phyloP scores from a whole-genome alignment of 2,888 invertebrate species.

The Tinea semifulvella region DNA sequence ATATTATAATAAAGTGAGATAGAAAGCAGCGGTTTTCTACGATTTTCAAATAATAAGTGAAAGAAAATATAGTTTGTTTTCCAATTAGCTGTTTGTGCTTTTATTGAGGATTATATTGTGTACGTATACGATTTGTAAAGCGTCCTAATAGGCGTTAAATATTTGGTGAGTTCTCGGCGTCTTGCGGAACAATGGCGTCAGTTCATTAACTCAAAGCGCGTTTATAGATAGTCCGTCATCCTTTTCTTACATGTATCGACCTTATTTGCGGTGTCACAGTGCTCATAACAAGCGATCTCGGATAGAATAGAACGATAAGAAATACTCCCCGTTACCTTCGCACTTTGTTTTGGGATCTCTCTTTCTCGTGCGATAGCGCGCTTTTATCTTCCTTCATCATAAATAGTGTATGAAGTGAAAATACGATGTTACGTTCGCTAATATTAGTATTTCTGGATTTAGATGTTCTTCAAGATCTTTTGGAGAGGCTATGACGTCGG shows the following conservation, averaged over 20 bases:
- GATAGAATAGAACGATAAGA: slow-evolving; percentile 60
- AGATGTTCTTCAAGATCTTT: slow-evolving; percentile 17
- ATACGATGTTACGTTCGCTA: slow-evolving; percentile 12
- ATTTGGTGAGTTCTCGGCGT: slow-evolving; percentile 24
- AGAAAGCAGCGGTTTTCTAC: slow-evolving; percentile 49
- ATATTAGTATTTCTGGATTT: slow-evolving; percentile 15
- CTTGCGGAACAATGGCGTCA: slow-evolving; percentile 52
- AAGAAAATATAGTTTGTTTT: slow-evolving; percentile 10
- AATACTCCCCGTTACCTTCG: slow-evolving; percentile 62
- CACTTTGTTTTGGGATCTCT: slow-evolving; percentile 57
- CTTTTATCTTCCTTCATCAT: slow-evolving; percentile 28
- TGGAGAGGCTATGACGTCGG: slow-evolving; percentile 17
- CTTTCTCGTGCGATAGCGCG: slow-evolving; percentile 40
- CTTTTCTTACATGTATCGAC: slow-evolving; percentile 65
- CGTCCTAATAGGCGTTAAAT: background rate
- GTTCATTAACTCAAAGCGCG: slow-evolving; percentile 43
- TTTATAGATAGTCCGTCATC: slow-evolving; percentile 61
- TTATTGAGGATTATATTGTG: background rate
- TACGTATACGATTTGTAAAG: background rate
- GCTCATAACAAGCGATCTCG: slow-evolving; percentile 51
- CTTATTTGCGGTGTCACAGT: slow-evolving; percentile 53
- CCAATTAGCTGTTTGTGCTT: background rate
- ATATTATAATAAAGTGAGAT: slow-evolving; percentile 62
- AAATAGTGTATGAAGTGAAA: slow-evolving; percentile 1
- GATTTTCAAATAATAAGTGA: slow-evolving; percentile 1